phyloP scores from a whole-genome alignment of 2,888 invertebrate genomes.

The Crocallis elinguaria region DNA sequence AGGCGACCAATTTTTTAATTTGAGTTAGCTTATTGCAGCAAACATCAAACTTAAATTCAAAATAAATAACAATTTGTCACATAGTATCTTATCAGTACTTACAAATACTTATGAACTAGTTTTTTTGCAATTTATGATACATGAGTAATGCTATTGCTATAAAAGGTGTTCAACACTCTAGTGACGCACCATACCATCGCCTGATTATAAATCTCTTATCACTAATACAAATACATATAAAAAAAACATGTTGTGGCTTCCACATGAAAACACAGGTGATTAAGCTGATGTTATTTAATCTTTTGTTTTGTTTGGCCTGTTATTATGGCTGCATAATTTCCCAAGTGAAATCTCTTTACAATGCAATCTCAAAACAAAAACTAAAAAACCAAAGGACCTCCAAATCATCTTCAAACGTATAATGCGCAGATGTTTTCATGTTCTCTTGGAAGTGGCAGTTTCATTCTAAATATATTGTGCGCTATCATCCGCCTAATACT shows the following conservation, averaged over 20 bases:
- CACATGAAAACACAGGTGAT: background rate
- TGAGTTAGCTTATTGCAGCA: no score
- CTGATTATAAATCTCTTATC: constrained; percentile 39
- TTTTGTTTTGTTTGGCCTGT: background rate
- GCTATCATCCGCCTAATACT: no score
- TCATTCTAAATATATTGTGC: no score
- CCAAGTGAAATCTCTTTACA: no score
- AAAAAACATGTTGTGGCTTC: background rate
- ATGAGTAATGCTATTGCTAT: constrained; percentile 11
- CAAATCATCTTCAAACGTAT: no score
- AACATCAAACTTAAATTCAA: no score
- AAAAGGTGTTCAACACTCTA: background rate
- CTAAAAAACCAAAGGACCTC: no score
- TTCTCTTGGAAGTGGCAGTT: no score
- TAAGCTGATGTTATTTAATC: background rate
- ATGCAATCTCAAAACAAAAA: no score
- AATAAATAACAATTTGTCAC: background rate
- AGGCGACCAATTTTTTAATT: no score
- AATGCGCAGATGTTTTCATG: no score
- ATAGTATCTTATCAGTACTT: constrained; percentile 17
- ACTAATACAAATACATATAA: constrained; percentile 31
- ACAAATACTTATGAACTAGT: constrained; percentile 12
- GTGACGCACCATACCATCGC: constrained; percentile 37
- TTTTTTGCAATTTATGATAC: constrained; percentile 17
- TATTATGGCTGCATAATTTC: background rate